phyloP scores from a whole-genome alignment of 2,113 vertebrate genomes.

The Gorsachius goisagi region DNA sequence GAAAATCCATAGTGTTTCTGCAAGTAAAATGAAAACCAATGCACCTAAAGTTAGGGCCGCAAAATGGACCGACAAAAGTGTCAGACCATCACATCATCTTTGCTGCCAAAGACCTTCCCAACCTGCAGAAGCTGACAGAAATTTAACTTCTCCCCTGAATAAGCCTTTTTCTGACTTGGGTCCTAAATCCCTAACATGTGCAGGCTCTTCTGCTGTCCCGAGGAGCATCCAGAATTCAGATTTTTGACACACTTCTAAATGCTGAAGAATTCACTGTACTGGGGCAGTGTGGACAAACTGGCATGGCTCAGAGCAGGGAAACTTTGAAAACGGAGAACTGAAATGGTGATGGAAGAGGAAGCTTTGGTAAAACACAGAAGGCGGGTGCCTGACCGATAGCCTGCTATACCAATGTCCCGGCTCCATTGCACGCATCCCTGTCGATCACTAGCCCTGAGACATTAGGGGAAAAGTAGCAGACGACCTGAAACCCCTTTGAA shows the following conservation, averaged over 20 bases:
- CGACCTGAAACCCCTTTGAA: not conserved
- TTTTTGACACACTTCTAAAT: not conserved
- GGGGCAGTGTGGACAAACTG: not conserved
- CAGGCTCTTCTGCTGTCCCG: not conserved
- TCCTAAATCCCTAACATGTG: no score
- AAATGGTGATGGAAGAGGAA: not conserved
- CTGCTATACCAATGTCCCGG: not conserved
- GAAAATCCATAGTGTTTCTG: not conserved
- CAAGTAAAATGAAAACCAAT: not conserved
- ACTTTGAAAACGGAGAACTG: not conserved
- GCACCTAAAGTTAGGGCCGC: not conserved
- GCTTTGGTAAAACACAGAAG: not conserved
- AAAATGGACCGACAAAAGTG: no score
- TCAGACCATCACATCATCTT: fast-evolving
- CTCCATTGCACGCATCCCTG: not conserved
- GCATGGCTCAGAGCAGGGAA: not conserved
- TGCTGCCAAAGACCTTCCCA: not conserved
- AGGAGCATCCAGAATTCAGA: not conserved
- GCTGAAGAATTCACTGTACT: not conserved
- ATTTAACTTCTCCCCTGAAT: not conserved
- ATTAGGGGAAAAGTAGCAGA: not conserved
- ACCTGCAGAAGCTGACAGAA: not conserved
- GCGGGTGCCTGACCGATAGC: fast-evolving
- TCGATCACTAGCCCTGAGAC: not conserved
- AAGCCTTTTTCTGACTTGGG: not conserved